These are phyloP conservation scores for Catocala fraxini DNA, from an alignment of 2,888 invertebrate genomes.

Conservation along the genomic window DNA sequence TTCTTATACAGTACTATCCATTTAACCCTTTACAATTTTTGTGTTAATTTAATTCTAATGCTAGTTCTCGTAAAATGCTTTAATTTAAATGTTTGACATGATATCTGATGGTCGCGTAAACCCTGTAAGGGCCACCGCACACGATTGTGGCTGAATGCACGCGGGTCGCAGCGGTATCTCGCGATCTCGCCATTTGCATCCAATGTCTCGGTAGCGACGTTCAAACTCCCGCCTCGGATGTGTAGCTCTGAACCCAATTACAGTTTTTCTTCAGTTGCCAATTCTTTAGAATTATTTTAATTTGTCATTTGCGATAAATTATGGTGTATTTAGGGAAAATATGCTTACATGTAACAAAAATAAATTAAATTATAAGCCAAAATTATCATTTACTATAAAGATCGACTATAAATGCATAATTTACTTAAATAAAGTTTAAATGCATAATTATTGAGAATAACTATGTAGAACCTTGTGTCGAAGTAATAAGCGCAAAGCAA, in stretches of 20 bases:
- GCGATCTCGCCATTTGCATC: constrained; percentile 77
- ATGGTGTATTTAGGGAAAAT: too few relatives aligned
- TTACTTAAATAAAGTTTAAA: too few relatives aligned
- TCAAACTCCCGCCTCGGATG: constrained; percentile 40
- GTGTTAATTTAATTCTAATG: background rate
- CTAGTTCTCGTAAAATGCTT: constrained; percentile 45
- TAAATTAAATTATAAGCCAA: too few relatives aligned
- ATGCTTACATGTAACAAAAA: too few relatives aligned
- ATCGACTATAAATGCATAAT: too few relatives aligned
- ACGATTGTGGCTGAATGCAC: constrained; percentile 66
- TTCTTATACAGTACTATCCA: background rate
- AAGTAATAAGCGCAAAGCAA: too few relatives aligned
- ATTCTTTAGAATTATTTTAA: background rate
- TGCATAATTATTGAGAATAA: too few relatives aligned
- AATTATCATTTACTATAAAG: too few relatives aligned
- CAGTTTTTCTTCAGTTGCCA: constrained; percentile 6
- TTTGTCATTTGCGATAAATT: background rate
- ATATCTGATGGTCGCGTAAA: constrained; percentile 64
- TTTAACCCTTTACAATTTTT: background rate
- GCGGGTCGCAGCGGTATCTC: constrained; percentile 67
- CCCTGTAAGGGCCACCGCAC: constrained; percentile 73
- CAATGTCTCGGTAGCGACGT: constrained; percentile 63
- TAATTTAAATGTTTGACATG: constrained; percentile 60
- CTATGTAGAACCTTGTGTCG: too few relatives aligned
- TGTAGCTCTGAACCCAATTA: constrained; percentile 25